A percentile compares a stretch with the other conserved stretches of the same genome.
Conservation (phyloP, 2,113 vertebrate genomes). For the Irena cyanogastra region DNA sequence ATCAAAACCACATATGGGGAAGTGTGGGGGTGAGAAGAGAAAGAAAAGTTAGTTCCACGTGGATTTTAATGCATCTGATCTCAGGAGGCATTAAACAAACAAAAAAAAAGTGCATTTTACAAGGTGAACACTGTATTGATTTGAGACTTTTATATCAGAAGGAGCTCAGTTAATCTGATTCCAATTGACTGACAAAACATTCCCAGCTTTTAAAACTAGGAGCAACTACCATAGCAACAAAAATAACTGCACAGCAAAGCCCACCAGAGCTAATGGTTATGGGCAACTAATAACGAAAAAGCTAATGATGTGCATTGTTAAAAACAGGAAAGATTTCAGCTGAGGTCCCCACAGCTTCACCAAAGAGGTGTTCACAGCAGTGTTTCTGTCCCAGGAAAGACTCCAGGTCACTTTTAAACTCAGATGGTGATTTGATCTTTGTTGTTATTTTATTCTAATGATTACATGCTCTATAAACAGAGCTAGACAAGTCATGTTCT, state of each 20-base stretch:
- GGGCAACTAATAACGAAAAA: not conserved
- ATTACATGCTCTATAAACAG: constrained; percentile 44
- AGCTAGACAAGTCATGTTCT: not conserved
- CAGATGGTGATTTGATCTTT: not conserved
- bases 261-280: not conserved
- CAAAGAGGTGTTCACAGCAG: not conserved
- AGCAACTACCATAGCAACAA: not conserved
- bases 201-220: not conserved
- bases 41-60: constrained; percentile 3
- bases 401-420: constrained; percentile 6
- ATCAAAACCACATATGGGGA: constrained; percentile 51
- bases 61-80: constrained; percentile 32
- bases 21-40: constrained; percentile 49
- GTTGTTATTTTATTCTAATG: constrained; percentile 50
- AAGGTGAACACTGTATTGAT: constrained; percentile 5
- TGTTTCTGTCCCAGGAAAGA: not conserved
- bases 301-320: not conserved
- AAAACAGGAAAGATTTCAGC: not conserved
- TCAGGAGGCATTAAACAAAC: not conserved
- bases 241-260: not conserved
- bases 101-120: not conserved
- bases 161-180: constrained; percentile 18
- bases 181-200: not conserved
- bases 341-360: not conserved
- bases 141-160: constrained; percentile 1